Evolutionary conservation across 2,888 invertebrate genomes (phyloP).

Genomic region (Lepeophtheirus nordmannii): DNA sequence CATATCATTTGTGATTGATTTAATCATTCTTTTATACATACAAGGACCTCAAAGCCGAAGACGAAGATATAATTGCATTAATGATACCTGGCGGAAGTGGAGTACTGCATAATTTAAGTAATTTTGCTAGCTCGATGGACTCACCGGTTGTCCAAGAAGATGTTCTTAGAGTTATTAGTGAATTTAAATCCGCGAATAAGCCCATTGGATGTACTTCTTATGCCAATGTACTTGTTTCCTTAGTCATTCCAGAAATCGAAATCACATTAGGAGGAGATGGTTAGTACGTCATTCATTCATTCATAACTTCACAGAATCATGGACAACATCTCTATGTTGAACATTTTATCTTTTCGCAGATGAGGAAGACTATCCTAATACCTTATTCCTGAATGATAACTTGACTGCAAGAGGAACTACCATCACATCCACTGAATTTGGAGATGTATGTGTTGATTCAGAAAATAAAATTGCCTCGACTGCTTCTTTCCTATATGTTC

Average conservation of each 20-base stretch:
- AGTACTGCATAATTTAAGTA: not conserved
- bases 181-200: not conserved
- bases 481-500: not conserved
- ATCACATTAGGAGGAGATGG: not conserved
- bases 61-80: not conserved
- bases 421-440: not conserved
- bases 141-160: not conserved
- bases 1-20: too few species aligned
- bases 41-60: not conserved
- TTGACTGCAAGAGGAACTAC: not conserved
- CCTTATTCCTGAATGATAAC: not conserved
- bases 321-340: too few species aligned
- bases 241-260: not conserved
- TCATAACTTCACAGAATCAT: too few species aligned
- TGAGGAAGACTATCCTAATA: not conserved
- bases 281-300: not conserved
- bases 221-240: not conserved
- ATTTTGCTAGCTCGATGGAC: not conserved
- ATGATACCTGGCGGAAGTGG: not conserved
- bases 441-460: not conserved
- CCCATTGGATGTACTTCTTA: not conserved
- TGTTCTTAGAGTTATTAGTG: not conserved
- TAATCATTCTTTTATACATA: not conserved
- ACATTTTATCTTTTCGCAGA: not conserved
- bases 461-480: not conserved